Evolutionary conservation across 2,113 vertebrate species (phyloP), one percentile per base, ranked within the genome.

Genomic region (Mandrillus leucophaeus): DNA sequence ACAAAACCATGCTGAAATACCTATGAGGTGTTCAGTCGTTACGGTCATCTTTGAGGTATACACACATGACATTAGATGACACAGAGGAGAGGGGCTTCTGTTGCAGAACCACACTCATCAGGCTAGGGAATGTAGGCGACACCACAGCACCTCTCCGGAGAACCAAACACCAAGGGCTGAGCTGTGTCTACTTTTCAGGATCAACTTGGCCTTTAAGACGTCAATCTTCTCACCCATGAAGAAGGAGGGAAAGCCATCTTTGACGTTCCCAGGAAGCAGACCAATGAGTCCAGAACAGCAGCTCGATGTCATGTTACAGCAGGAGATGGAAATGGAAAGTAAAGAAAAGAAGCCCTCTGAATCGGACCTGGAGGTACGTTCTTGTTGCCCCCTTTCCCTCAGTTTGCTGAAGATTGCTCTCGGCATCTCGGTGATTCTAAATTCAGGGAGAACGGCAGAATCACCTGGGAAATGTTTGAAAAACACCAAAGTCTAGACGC

Each of bases 201-300:
- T 3, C n/a, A 40, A 10, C 4, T 9, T 30, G 6, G 0, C 25
- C 18, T 23, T 0, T 11, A 73, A 5, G 43, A 32, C 3, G 4
- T 93, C 72, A 5, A 0, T 30, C 8, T 82, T 18, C 3, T 75
- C 17, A 66, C 3, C 14, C 35, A 18, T 10, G 25, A 96, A 85
- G 87, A 66, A 59, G 8, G 52, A 84, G 13, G 2, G 12, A 4
- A 48, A 48, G 27, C n/a, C 20, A 40, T 55, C 43, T 87, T 5
- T 22, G 3, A 17, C 0, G 12, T 1, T 35, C 20, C 75, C 97
- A 16, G 98, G 94, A 75, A 98, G 98, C 84, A 96, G 97, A 1
- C 98, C 99, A 0, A 66, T 99, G 98, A 99, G 99, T 80, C 99
- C 99, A 79, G 96, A 98, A 78, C 98, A 99, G 76, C 99, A 99